Evolutionary conservation across 2,113 vertebrate species (phyloP), one percentile per base, ranked within the genome.

Genomic region (Galemys pyrenaicus): DNA sequence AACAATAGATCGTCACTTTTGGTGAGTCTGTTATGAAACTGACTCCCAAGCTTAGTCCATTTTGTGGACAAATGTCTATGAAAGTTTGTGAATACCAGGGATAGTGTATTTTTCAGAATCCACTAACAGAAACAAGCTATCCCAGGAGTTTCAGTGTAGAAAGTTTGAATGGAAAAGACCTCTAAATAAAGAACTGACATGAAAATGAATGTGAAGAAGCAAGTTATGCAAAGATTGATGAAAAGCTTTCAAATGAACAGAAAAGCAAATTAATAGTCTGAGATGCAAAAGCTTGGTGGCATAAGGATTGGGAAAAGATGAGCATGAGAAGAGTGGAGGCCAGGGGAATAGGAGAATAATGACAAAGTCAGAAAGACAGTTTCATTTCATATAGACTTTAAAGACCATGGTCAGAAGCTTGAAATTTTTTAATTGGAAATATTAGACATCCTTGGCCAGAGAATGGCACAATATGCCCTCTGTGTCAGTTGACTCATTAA

Each of bases 41-140:
- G 2, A 83, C 3, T n/a, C n/a, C 4, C 3, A 19, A 9, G 2
- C 3, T 17, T 12, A 64, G 12, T 4, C 37, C 3, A 62, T 0
- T 49, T 74, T 32, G 13, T 58, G 28, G 19, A 13, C 2, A 44
- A 8, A 5, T 6, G 15, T 54, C 12, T 39, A 41, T 0, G 1
- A 44, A 65, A 4, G 1, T 49, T 0, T 39, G 13, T 88, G 44
- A 64, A 17, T 58, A 44, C 16, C 41, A 56, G 26, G 32, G 2
- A 10, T 19, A 9, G 4, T 32, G 2, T 30, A 62, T 62, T 4
- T 22, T 54, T 24, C n/a, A 12, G n/a, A 16, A 60, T 11, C 3
- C 16, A 44, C 39, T 17, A 30, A 19, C 10, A n/a, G 22, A 74
- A 28, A 19, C 17, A 68, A 24, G n/a, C 0, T 20, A 37, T 79